Evolutionary conservation across 2,888 invertebrate genomes (phyloP).

Genomic region (Scotopteryx bipunctaria): DNA sequence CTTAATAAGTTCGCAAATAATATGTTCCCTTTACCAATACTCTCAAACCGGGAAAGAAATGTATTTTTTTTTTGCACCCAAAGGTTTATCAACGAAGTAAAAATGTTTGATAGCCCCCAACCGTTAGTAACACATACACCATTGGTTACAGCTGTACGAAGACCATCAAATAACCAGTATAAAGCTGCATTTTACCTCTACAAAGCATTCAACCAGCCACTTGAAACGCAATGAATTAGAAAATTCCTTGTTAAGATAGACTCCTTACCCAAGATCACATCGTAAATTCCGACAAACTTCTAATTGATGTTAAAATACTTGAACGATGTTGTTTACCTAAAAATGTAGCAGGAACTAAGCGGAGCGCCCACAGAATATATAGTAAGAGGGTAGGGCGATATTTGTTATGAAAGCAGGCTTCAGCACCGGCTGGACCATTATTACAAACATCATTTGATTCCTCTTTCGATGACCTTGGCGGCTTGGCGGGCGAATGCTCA

Average conservation of each 20-base stretch:
- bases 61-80: neutral
- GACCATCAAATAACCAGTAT: too few relatives aligned
- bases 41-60: too few relatives aligned
- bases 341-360: conserved; percentile 31
- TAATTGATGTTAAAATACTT: conserved; percentile 41
- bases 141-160: too few relatives aligned
- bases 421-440: too few relatives aligned
- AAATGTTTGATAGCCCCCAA: too few relatives aligned
- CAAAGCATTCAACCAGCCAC: conserved; percentile 10
- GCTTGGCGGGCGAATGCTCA: too few relatives aligned
- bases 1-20: too few relatives aligned
- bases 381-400: neutral
- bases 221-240: conserved; percentile 22
- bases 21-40: too few relatives aligned
- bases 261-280: conserved; percentile 29
- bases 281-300: conserved; percentile 33
- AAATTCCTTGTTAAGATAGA: conserved; percentile 27
- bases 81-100: too few relatives aligned
- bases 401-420: neutral
- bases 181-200: neutral
- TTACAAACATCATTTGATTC: too few relatives aligned
- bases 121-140: too few relatives aligned
- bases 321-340: conserved; percentile 38
- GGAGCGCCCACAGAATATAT: conserved; percentile 14
- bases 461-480: too few relatives aligned